Evolutionary conservation across 2,888 invertebrate species (phyloP).

Genomic region (Eurois occulta): DNA sequence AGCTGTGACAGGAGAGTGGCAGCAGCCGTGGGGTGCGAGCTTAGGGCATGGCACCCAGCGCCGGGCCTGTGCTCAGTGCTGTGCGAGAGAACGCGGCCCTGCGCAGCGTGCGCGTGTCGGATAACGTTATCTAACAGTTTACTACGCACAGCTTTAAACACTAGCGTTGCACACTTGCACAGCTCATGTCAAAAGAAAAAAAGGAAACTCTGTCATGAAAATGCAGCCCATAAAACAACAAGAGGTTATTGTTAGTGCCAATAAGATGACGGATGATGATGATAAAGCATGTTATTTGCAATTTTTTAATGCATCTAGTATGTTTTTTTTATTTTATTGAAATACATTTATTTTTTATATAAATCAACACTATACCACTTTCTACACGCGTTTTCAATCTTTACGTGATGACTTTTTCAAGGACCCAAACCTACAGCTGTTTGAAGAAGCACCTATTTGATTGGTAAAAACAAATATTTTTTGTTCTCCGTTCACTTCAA

Average conservation of each 20-base stretch:
- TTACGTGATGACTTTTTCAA: not conserved
- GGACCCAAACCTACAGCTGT: conserved; percentile 20
- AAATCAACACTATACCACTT: not conserved
- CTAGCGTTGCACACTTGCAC: not conserved
- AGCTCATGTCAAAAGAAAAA: not conserved
- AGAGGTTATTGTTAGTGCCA: not conserved
- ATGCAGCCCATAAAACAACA: not conserved
- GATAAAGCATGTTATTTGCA: too few relatives aligned
- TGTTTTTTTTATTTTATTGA: conserved; percentile 5
- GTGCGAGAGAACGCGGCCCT: conserved; percentile 28
- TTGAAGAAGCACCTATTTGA: conserved; percentile 43
- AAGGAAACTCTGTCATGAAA: not conserved
- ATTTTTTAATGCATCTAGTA: not conserved
- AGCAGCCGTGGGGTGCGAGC: conserved; percentile 83
- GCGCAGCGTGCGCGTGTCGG: conserved; percentile 61
- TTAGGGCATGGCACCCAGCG: conserved; percentile 68
- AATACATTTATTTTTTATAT: not conserved
- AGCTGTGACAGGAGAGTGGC: conserved; percentile 90
- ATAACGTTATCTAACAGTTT: conserved; percentile 71
- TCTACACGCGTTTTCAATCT: not conserved
- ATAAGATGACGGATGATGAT: too few relatives aligned
- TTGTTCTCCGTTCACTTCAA: conserved; percentile 58
- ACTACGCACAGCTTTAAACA: conserved; percentile 14
- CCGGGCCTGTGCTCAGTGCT: conserved; percentile 11
- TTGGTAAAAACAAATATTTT: conserved; percentile 42